Conservation (phyloP, 2,888 invertebrate species). For the Muschampia plurimacula region DNA sequence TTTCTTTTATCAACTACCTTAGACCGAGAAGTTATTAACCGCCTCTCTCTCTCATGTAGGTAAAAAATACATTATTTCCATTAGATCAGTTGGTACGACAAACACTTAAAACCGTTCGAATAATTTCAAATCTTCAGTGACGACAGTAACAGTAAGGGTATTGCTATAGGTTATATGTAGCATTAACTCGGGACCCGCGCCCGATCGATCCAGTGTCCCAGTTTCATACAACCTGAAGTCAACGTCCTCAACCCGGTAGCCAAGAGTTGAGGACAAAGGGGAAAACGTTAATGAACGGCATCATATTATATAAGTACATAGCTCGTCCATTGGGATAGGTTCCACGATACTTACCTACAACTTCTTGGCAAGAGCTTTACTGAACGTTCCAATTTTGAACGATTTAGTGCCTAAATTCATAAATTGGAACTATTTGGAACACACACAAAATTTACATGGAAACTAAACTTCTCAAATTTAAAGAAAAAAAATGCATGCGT, state of each 20-base stretch:
- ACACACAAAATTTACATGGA: no score
- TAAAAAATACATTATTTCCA: no score
- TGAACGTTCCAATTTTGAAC: background rate
- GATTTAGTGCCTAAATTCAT: no score
- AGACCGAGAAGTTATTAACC: no score
- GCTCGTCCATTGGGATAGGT: background rate
- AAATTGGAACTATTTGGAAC: no score
- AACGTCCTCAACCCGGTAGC: conserved; percentile 41
- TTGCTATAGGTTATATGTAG: background rate
- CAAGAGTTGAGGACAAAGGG: background rate
- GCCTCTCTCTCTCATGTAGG: no score
- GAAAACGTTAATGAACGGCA: background rate
- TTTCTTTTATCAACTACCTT: no score
- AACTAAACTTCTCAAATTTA: no score
- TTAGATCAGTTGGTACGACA: no score
- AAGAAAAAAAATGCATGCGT: no score
- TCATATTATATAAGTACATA: background rate
- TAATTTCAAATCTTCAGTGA: background rate
- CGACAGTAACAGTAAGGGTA: background rate
- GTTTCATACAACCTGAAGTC: conserved; percentile 54
- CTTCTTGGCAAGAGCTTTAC: conserved; percentile 1
- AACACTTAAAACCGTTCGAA: background rate
- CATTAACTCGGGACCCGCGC: conserved; percentile 18
- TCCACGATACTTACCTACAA: conserved; percentile 10
- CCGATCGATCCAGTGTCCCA: conserved; percentile 67